Evolutionary conservation across 1,140 invertebrate genomes (phyloP).

Genomic region (Camponotus floridanus): DNA sequence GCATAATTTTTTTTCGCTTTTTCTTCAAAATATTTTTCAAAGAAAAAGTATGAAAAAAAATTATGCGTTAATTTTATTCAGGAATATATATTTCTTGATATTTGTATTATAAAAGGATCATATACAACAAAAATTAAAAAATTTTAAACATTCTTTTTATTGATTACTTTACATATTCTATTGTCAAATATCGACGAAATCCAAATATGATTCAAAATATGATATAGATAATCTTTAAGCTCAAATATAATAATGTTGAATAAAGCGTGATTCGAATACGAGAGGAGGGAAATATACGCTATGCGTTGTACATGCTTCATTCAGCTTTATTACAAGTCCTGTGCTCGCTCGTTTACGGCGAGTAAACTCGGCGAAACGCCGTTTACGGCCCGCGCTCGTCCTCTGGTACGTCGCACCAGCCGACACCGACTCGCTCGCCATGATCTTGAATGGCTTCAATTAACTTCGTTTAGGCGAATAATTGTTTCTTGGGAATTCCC

Average conservation of each 20-base stretch:
- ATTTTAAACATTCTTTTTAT: too few species aligned
- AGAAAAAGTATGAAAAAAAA: too few species aligned
- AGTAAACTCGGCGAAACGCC: slow-evolving; percentile 68
- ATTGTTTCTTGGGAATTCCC: slow-evolving; percentile 84
- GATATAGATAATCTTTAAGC: too few species aligned
- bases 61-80: too few species aligned
- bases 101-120: too few species aligned
- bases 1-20: too few species aligned
- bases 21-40: too few species aligned
- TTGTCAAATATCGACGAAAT: too few species aligned
- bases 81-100: too few species aligned
- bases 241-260: slow-evolving; percentile 26
- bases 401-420: slow-evolving; percentile 55
- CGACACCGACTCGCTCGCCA: slow-evolving; percentile 76
- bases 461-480: slow-evolving; percentile 81
- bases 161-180: too few species aligned
- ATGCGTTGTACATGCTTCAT: slow-evolving; percentile 56
- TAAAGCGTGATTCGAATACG: slow-evolving; percentile 25
- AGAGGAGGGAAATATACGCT: slow-evolving; percentile 34
- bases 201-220: too few species aligned
- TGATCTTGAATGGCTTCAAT: slow-evolving; percentile 85
- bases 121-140: too few species aligned
- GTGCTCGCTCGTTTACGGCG: slow-evolving; percentile 70
- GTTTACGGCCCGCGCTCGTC: slow-evolving; percentile 60
- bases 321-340: slow-evolving; percentile 66